Evolutionary conservation across 2,797 vertebrate genomes (phyloP).

Genomic region (Acanthornis magna): DNA sequence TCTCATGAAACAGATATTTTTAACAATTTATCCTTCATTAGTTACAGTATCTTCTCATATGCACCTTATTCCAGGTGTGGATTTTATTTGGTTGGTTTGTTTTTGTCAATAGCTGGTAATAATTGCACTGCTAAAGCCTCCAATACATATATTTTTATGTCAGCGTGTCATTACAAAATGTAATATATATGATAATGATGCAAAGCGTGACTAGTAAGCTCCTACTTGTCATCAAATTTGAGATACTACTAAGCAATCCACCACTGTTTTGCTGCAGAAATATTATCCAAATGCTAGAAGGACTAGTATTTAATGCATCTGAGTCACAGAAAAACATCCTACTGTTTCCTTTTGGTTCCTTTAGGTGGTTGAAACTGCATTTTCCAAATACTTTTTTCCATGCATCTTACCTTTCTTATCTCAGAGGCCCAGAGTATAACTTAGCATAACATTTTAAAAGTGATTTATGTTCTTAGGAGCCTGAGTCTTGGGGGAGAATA

Average conservation of each 20-base stretch:
- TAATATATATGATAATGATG: constrained; percentile 5
- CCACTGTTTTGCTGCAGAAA: background rate
- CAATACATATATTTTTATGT: background rate
- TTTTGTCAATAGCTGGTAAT: background rate
- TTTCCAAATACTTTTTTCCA: background rate
- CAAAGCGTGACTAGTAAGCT: background rate
- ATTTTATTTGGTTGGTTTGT: background rate
- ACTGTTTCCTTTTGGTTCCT: background rate
- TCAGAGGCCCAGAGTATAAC: background rate
- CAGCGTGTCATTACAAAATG: background rate
- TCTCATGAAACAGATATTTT: background rate
- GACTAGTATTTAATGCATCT: background rate
- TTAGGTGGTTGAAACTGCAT: background rate
- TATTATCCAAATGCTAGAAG: background rate
- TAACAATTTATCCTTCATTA: background rate
- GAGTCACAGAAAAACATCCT: background rate
- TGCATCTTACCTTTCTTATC: background rate
- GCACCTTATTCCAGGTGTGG: background rate
- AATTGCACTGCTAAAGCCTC: background rate
- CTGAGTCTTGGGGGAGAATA: background rate
- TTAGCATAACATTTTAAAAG: background rate
- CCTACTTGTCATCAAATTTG: background rate
- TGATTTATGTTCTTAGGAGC: background rate
- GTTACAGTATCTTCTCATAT: background rate
- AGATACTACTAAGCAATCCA: background rate